A percentile compares a stretch with the other conserved stretches of the same genome.
Evolutionary conservation across 1,140 invertebrate genomes (phyloP).

Genomic region (Drosophila persimilis): DNA sequence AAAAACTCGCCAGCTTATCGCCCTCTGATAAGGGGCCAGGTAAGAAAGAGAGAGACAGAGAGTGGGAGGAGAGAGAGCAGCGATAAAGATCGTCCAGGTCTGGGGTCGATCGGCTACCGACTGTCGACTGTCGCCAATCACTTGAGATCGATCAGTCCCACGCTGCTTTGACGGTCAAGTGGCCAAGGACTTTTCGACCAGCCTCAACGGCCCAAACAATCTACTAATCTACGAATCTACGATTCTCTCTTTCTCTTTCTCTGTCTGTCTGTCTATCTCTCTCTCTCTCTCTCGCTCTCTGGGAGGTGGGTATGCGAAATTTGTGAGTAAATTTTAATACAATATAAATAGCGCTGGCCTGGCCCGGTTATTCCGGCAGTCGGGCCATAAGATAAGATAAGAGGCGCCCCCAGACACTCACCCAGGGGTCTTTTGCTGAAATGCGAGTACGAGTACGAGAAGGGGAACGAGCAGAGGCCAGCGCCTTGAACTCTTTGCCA

Average conservation of each 20-base stretch:
- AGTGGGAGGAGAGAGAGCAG: background rate
- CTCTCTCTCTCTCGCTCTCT: background rate
- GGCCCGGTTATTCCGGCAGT: conserved; percentile 42
- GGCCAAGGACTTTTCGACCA: conserved; percentile 7
- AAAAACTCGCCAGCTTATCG: conserved; percentile 59
- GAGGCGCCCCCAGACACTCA: conserved; percentile 18
- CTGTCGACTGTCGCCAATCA: conserved; percentile 9
- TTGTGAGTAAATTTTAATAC: background rate
- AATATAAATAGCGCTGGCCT: conserved; percentile 42
- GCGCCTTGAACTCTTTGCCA: too few relatives aligned
- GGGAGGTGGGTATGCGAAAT: too few relatives aligned
- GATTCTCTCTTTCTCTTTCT: background rate
- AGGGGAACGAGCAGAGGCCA: too few relatives aligned
- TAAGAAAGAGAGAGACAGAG: conserved; percentile 27
- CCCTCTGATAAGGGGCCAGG: conserved; percentile 47
- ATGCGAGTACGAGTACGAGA: too few relatives aligned
- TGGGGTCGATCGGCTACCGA: conserved; percentile 21
- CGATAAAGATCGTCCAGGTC: conserved; percentile 18
- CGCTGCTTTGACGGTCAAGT: conserved; percentile 3
- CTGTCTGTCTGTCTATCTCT: background rate
- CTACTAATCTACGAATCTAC: too few relatives aligned
- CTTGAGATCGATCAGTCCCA: background rate
- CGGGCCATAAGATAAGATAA: conserved; percentile 44
- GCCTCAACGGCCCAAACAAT: background rate
- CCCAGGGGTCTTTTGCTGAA: too few relatives aligned